Conservation (phyloP, 2,888 invertebrate genomes). For the Polia nebulosa region DNA sequence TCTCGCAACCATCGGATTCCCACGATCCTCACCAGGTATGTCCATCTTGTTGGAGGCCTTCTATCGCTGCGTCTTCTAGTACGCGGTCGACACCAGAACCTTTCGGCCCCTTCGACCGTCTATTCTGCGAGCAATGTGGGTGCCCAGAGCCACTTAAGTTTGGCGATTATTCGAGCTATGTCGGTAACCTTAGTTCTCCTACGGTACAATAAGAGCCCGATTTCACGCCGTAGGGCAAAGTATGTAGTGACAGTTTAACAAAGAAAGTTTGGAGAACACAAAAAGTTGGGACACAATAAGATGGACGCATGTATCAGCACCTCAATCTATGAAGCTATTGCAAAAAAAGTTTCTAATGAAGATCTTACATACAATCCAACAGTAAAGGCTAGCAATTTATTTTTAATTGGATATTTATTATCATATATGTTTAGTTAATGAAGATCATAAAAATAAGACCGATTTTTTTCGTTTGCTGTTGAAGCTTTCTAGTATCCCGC, state of each 20-base stretch:
- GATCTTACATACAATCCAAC: conserved; percentile 1
- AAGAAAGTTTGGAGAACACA: conserved; percentile 14
- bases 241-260: conserved; percentile 35
- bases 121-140: too few species aligned
- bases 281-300: conserved; percentile 32
- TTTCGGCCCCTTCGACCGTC: too few species aligned
- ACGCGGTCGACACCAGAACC: too few species aligned
- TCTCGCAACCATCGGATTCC: too few species aligned
- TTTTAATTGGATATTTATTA: conserved; percentile 15
- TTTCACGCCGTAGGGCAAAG: conserved; percentile 17
- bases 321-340: conserved; percentile 3
- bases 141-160: too few species aligned
- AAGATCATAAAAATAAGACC: neutral
- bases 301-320: neutral
- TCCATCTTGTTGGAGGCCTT: too few species aligned
- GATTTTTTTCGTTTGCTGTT: neutral
- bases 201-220: conserved; percentile 16
- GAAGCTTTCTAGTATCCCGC: neutral
- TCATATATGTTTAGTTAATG: neutral
- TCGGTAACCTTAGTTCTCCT: too few species aligned
- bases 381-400: neutral
- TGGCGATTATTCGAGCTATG: too few species aligned
- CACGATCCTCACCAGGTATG: too few species aligned
- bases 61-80: too few species aligned
- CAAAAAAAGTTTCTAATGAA: conserved; percentile 22